A percentile compares a stretch with the other conserved stretches of the same genome.
These are phyloP conservation scores for Struthio camelus DNA, from an alignment of 2,113 vertebrate genomes.

Conservation along the genomic window DNA sequence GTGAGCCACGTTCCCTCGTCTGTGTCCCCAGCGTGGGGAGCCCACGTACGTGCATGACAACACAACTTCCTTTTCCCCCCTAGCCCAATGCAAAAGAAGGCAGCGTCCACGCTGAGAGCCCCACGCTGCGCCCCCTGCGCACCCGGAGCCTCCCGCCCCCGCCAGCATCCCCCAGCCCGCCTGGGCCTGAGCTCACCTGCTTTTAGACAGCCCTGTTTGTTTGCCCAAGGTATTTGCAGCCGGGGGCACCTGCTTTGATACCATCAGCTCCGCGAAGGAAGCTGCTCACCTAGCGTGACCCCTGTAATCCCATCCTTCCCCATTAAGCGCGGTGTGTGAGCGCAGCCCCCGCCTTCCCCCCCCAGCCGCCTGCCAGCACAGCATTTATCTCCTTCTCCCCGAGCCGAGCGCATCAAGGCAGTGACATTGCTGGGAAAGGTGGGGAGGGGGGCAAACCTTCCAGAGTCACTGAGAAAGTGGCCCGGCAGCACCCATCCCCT, in stretches of 20 bases:
- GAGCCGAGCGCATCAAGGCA: neutral
- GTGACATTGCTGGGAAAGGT: neutral
- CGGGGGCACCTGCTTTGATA: constrained; percentile 72
- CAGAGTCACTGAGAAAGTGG: neutral
- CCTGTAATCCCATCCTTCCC: constrained; percentile 74
- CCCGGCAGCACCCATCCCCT: neutral
- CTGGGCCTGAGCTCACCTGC: constrained; percentile 22
- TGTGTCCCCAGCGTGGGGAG: neutral
- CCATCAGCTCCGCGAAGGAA: constrained; percentile 64
- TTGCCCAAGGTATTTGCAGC: constrained; percentile 75
- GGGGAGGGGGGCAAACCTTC: neutral
- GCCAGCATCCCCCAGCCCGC: neutral
- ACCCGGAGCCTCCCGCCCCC: neutral
- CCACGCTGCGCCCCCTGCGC: rapidly evolving
- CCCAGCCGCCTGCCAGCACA: constrained; percentile 44
- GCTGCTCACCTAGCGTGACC: constrained; percentile 74
- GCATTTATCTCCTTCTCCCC: constrained; percentile 49
- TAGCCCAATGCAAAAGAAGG: neutral
- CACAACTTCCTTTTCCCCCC: neutral
- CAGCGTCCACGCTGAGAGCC: neutral
- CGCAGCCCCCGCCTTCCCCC: constrained; percentile 25
- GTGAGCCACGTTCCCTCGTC: rapidly evolving
- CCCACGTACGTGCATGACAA: rapidly evolving
- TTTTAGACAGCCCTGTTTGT: constrained; percentile 69
- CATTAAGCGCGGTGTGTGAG: constrained; percentile 52